Conservation (phyloP, 2,113 vertebrate species). For the Hyperopisus bebe region DNA sequence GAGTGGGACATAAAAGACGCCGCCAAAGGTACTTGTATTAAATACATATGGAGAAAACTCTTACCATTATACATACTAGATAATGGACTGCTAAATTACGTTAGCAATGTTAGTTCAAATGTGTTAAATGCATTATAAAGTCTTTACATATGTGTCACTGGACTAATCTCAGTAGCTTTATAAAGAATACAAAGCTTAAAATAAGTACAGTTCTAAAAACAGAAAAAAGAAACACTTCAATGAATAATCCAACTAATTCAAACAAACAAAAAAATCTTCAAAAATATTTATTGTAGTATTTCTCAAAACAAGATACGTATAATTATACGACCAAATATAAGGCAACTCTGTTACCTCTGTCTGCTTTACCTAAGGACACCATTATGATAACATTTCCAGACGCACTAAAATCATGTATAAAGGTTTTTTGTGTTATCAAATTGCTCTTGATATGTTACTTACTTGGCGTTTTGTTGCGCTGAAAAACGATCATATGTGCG, state of each 20-base stretch:
- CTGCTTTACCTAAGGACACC: neutral
- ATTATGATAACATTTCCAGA: neutral
- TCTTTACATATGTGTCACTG: no score
- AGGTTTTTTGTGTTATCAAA: neutral
- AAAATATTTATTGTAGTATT: neutral
- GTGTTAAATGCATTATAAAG: no score
- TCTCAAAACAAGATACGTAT: neutral
- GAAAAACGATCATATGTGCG: neutral
- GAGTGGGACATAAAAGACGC: no score
- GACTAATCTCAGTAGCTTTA: no score
- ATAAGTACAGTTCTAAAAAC: neutral
- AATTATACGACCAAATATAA: neutral
- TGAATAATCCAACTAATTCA: neutral
- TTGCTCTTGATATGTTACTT: neutral
- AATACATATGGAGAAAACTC: neutral
- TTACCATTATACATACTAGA: neutral
- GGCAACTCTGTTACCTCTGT: neutral
- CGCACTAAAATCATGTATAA: neutral
- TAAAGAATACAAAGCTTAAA: no score
- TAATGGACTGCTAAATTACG: neutral
- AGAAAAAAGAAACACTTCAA: neutral
- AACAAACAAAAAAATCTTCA: neutral
- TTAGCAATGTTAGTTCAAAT: no score
- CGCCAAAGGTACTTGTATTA: neutral
- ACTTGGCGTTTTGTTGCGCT: no score